Evolutionary conservation across 2,888 invertebrate species (phyloP), one percentile per base, ranked within the genome.

Genomic region (Conomelus anceps): DNA sequence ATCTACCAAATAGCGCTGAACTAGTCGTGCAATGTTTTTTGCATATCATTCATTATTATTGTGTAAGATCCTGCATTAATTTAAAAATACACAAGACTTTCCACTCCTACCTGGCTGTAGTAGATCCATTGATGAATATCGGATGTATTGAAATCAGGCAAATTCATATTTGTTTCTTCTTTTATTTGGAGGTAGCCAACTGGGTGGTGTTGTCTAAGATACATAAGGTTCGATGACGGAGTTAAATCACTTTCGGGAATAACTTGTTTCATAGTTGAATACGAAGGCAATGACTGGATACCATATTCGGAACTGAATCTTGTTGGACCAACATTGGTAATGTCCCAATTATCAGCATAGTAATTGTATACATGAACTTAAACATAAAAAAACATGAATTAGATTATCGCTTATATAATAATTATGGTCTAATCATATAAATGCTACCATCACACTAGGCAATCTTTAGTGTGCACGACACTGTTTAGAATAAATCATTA

Each of bases 291-390:
- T 0, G 98, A 97, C 93, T 99, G 99, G 91, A 97, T 96, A 0
- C 99, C 99, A 92, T 98, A 99, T 93, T 99, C 99, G 0, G 99
- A 99, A 3, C 96, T 96, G 93, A 99, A 99, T 92, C 99, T 95
- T 0, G 98, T 96, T 20, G 95, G 95, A 0, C 97, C 97, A 93
- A 96, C 98, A 7, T 95, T 96, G 90, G 94, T 95, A 88, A 95
- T 94, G 92, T 97, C 94, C 98, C 98, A 99, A 89, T 96, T 95
- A 92, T 99, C 96, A 23, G 94, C 93, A 0, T 96, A 89, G 92
- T 99, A 98, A 92, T 98, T 96, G 93, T 99, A 99, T 93, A 96
- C 98, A 93, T 99, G 99, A 9, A 97, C 96, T 96, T 92, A 84
- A 94, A 94, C 90, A 88, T 22, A 85, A 22, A 89, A n/a, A n/a